phyloP scores from a whole-genome alignment of 2,797 vertebrate species.

The Vireo griseus region DNA sequence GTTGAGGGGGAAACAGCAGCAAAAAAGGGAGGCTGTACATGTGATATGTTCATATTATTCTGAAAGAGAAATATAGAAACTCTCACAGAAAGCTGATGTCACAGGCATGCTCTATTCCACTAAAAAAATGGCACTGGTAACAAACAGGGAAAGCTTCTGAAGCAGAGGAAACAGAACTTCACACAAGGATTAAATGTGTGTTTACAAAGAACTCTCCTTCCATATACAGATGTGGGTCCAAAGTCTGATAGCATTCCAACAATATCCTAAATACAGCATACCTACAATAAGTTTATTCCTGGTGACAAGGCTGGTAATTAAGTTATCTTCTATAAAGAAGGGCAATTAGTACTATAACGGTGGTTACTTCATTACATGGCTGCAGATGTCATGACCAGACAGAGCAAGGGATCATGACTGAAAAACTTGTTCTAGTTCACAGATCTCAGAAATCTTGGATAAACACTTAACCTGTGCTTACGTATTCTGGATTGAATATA shows the following conservation, averaged over 20 bases:
- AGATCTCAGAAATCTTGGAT: background rate
- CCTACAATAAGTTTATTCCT: background rate
- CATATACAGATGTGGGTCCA: background rate
- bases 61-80: background rate
- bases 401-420: background rate
- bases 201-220: background rate
- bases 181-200: accelerated
- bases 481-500: background rate
- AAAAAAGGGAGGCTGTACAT: background rate
- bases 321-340: background rate
- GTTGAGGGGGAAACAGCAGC: background rate
- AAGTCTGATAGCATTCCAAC: background rate
- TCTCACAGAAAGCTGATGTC: background rate
- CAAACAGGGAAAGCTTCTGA: background rate
- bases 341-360: background rate
- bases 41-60: background rate
- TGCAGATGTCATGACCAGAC: background rate
- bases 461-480: background rate
- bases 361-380: background rate
- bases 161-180: background rate
- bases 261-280: background rate
- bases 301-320: background rate
- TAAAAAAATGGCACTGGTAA: background rate
- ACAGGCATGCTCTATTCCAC: background rate
- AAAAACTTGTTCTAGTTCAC: background rate